A percentile compares a stretch with the other conserved stretches of the same genome.
Evolutionary conservation across 2,888 invertebrate species (phyloP).

Genomic region (Silvanus unidentatus): DNA sequence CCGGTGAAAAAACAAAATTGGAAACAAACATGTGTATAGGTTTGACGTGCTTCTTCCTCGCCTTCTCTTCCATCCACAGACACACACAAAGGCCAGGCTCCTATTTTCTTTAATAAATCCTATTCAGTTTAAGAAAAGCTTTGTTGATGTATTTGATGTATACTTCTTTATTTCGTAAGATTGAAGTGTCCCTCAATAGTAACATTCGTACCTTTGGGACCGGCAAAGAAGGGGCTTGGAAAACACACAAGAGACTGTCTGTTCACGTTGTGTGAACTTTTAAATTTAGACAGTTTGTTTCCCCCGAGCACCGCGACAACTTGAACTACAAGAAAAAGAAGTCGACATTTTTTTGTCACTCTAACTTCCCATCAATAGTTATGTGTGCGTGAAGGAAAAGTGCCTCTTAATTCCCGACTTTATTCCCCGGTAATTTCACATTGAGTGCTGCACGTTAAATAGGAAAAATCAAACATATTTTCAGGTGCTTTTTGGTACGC

Average conservation of each 20-base stretch:
- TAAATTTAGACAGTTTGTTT: slow-evolving; percentile 30
- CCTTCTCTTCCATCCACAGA: background rate
- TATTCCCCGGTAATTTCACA: too few relatives aligned
- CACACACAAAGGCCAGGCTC: background rate
- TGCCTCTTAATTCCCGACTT: too few relatives aligned
- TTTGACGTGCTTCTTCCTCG: background rate
- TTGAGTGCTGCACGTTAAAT: too few relatives aligned
- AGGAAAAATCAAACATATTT: too few relatives aligned
- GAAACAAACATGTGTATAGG: too few relatives aligned
- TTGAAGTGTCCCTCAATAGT: slow-evolving; percentile 26
- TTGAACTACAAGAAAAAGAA: slow-evolving; percentile 8
- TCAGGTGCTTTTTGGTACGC: too few relatives aligned
- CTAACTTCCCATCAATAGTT: too few relatives aligned
- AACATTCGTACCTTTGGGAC: slow-evolving; percentile 17
- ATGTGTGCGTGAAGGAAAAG: too few relatives aligned
- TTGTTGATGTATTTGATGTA: slow-evolving; percentile 15
- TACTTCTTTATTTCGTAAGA: slow-evolving; percentile 18
- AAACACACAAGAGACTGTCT: slow-evolving; percentile 16
- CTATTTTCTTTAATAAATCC: background rate
- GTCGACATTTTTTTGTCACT: too few relatives aligned
- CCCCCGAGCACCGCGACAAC: slow-evolving; percentile 21
- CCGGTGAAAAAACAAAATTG: too few relatives aligned
- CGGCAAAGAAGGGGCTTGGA: slow-evolving; percentile 8
- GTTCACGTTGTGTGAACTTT: slow-evolving; percentile 26
- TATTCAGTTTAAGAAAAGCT: slow-evolving; percentile 1